Evolutionary conservation across 2,797 vertebrate genomes (phyloP).

Genomic region (Chiroxiphia lanceolata): DNA sequence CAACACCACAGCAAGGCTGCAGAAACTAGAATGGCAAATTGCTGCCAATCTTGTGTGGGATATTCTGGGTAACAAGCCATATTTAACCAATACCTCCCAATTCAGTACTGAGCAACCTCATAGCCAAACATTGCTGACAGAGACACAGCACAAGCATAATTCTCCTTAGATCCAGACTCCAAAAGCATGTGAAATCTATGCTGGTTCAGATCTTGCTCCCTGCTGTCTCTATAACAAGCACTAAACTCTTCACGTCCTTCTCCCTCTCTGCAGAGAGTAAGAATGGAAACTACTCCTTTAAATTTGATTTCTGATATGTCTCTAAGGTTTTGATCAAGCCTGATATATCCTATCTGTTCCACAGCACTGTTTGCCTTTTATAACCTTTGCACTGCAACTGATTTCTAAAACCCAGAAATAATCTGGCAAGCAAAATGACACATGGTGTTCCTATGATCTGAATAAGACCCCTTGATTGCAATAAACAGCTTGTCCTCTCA

Average conservation of each 20-base stretch:
- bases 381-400: not conserved
- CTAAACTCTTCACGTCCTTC: not conserved
- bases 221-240: not conserved
- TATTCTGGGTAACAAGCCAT: not conserved
- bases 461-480: constrained; percentile 1
- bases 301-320: not conserved
- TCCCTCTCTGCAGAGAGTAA: not conserved
- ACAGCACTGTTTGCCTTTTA: not conserved
- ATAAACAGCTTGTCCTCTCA: constrained; percentile 18
- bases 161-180: not conserved
- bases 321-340: not conserved
- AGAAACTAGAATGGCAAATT: not conserved
- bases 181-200: not conserved
- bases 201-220: not conserved
- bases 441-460: not conserved
- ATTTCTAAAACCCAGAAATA: not conserved
- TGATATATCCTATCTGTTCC: not conserved
- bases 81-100: not conserved
- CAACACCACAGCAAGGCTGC: not conserved
- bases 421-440: not conserved
- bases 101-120: not conserved
- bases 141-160: not conserved
- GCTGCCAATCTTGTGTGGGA: not conserved
- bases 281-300: not conserved
- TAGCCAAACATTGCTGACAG: not conserved